Percentiles rank a stretch among this genome's conserved stretches.
These are phyloP conservation scores for Zaprionus davidi DNA, from an alignment of 1,140 invertebrate species.

Conservation along the genomic window DNA sequence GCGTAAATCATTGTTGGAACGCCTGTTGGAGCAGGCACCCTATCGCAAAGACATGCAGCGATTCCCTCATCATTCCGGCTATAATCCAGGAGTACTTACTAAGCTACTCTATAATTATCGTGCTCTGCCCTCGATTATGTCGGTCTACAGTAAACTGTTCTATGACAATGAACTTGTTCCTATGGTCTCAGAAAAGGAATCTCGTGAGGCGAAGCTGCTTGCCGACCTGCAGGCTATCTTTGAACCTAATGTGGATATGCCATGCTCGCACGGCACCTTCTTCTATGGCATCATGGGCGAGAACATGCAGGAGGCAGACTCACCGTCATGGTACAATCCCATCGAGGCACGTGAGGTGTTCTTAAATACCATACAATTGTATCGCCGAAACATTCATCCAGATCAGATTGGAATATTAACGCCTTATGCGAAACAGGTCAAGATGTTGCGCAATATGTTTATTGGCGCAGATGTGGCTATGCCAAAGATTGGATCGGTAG, in stretches of 20 bases:
- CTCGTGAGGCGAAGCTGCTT: constrained; percentile 51
- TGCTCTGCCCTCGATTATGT: constrained; percentile 91
- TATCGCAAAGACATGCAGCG: constrained; percentile 88
- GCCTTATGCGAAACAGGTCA: constrained; percentile 96
- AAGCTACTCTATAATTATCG: constrained; percentile 91
- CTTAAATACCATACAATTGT: constrained; percentile 87
- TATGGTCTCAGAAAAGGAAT: constrained; percentile 69
- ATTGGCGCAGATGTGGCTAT: constrained; percentile 87
- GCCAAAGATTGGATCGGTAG: constrained; percentile 95
- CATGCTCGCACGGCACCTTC: constrained; percentile 88
- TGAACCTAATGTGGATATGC: constrained; percentile 24
- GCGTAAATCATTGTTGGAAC: constrained; percentile 89
- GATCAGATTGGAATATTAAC: constrained; percentile 95
- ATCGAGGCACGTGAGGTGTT: constrained; percentile 90
- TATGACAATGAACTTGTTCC: constrained; percentile 86
- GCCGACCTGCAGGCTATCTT: constrained; percentile 32
- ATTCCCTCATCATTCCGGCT: constrained; percentile 85
- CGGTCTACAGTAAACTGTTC: constrained; percentile 91
- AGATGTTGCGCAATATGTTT: constrained; percentile 65
- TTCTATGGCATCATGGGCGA: constrained; percentile 93
- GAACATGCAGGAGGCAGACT: constrained; percentile 90
- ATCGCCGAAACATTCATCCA: constrained; percentile 87
- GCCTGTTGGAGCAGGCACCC: constrained; percentile 87
- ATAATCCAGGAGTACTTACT: constrained; percentile 89
- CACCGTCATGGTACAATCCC: constrained; percentile 96